Evolutionary conservation across 2,113 vertebrate species (phyloP).

Genomic region (Mustela nigripes): DNA sequence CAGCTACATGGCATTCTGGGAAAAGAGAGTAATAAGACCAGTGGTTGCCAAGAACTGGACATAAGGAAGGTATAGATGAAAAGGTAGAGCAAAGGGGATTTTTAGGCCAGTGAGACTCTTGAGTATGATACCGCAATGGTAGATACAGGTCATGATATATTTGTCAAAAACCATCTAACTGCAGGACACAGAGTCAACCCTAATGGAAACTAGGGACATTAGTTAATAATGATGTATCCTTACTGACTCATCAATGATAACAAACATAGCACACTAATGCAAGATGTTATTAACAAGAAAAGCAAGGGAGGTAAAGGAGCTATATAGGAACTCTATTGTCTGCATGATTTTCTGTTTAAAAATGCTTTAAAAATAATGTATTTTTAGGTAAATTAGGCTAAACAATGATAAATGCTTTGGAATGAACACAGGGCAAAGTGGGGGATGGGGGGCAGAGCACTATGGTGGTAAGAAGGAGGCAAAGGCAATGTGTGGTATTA

Average conservation of each 20-base stretch:
- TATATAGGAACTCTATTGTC: background rate
- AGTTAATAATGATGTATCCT: background rate
- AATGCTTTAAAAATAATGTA: background rate
- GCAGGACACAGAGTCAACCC: background rate
- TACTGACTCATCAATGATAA: background rate
- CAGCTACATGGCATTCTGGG: background rate
- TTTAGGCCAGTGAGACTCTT: background rate
- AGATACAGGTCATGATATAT: background rate
- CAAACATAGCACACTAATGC: background rate
- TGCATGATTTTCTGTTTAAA: background rate
- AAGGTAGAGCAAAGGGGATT: background rate
- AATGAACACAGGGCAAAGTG: background rate
- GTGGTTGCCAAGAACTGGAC: background rate
- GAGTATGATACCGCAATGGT: background rate
- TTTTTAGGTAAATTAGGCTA: background rate
- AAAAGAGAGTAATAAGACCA: background rate
- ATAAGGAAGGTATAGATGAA: background rate
- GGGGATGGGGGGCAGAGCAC: background rate
- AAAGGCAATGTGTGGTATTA: accelerated
- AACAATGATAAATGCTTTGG: background rate
- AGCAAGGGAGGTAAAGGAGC: background rate
- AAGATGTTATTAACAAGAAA: background rate
- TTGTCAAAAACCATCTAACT: background rate
- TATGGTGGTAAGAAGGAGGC: accelerated
- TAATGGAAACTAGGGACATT: background rate